Conservation (phyloP, 2,888 invertebrate genomes). For the Dastarcus helophoroides region DNA sequence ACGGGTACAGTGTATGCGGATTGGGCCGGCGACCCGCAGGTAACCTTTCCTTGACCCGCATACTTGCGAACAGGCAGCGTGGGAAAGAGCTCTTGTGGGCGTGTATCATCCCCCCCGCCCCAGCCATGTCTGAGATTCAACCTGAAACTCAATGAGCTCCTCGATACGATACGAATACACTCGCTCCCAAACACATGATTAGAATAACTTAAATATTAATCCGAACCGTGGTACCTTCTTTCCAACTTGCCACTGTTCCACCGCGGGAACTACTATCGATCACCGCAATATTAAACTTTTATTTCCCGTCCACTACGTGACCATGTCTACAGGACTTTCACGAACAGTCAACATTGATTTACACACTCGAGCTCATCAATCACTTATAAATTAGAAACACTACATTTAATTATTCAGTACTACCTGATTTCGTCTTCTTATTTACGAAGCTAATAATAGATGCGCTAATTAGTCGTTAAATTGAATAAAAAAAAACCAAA, state of each 20-base stretch:
- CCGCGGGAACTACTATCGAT: constrained; percentile 14
- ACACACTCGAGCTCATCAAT: no score
- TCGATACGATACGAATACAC: constrained; percentile 35
- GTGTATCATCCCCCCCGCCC: constrained; percentile 43
- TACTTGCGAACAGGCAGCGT: constrained; percentile 50
- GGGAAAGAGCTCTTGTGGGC: constrained; percentile 38
- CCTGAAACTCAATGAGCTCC: constrained; percentile 38
- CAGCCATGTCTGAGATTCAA: constrained; percentile 32
- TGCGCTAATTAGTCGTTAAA: no score
- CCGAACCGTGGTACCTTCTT: constrained; percentile 12
- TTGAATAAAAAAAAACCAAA: no score
- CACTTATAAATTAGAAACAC: no score
- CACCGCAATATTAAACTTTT: constrained; percentile 8
- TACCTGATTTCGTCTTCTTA: no score
- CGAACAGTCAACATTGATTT: no score
- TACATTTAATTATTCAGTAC: no score
- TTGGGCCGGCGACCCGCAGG: constrained; percentile 38
- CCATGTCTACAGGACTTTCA: no score
- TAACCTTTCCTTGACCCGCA: constrained; percentile 55
- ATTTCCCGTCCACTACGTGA: constrained; percentile 12
- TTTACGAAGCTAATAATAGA: no score
- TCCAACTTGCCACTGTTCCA: constrained; percentile 7
- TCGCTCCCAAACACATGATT: constrained; percentile 36
- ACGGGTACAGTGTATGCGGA: constrained; percentile 26
- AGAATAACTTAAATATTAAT: constrained; percentile 31